Evolutionary conservation across 1,140 invertebrate species (phyloP).

Genomic region (Achroia grisella): DNA sequence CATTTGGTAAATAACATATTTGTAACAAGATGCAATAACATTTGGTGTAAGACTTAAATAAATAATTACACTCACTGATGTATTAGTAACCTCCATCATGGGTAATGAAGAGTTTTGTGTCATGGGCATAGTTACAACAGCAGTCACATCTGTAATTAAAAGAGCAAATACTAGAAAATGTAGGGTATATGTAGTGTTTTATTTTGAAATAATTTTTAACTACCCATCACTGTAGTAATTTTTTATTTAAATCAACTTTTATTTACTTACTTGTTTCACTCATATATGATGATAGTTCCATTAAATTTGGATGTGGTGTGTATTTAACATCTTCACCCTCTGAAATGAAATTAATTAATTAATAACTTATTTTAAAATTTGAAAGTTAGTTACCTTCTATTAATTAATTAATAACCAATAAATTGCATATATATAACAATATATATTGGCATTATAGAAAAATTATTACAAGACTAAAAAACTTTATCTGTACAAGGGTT

Average conservation of each 20-base stretch:
- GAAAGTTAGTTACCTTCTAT: background rate
- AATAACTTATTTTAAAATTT: background rate
- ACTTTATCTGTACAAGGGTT: no score
- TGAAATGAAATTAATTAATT: constrained; percentile 23
- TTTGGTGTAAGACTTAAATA: no score
- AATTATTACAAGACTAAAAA: no score
- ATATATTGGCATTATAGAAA: no score
- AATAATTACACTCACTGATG: constrained; percentile 41
- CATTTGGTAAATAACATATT: no score
- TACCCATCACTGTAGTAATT: no score
- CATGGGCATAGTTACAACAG: constrained; percentile 61
- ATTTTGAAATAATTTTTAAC: no score
- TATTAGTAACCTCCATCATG: constrained; percentile 68
- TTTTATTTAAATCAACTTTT: no score
- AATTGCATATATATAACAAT: no score
- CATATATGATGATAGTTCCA: constrained; percentile 65
- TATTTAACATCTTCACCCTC: constrained; percentile 59
- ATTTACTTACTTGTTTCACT: constrained; percentile 62
- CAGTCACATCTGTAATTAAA: constrained; percentile 34
- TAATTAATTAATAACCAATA: background rate
- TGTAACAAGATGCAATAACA: no score
- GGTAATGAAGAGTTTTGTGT: constrained; percentile 59
- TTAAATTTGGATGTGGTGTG: constrained; percentile 53
- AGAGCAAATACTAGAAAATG: no score
- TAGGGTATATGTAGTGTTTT: no score